Percentiles rank a stretch among this genome's conserved stretches.
These are phyloP conservation scores for Aurelia sp. DNA, from an alignment of 30 jellyfish, hydroid and myxozoan species.

Conservation along the genomic window DNA sequence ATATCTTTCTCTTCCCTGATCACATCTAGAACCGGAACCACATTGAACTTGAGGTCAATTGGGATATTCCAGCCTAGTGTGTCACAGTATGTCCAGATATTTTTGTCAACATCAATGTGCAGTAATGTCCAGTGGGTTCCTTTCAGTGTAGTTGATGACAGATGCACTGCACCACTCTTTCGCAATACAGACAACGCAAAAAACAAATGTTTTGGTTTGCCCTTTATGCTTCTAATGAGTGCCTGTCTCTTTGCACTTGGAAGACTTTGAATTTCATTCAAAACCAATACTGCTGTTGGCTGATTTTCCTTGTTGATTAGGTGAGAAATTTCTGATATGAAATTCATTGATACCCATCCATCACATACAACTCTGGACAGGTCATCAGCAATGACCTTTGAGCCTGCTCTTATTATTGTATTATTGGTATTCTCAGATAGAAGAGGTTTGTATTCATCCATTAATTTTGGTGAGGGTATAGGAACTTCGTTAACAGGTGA, in stretches of 20 bases:
- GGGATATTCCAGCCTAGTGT: constrained; percentile 16
- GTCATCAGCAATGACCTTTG: constrained; percentile 12
- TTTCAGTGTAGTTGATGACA: background rate
- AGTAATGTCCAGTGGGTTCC: constrained; percentile 12
- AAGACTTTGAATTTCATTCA: constrained; percentile 7
- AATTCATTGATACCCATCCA: constrained; percentile 10
- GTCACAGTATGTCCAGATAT: constrained; percentile 9
- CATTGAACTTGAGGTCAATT: background rate
- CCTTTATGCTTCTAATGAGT: background rate
- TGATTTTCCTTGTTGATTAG: constrained; percentile 6
- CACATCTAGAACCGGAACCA: background rate
- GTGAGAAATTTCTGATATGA: background rate
- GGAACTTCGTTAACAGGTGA: constrained; percentile 1
- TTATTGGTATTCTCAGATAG: constrained; percentile 2
- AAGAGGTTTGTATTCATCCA: background rate
- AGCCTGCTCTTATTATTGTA: constrained; percentile 1
- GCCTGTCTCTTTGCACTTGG: constrained; percentile 8
- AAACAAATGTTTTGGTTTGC: constrained; percentile 3
- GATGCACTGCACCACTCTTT: background rate
- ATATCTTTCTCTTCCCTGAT: constrained; percentile 6
- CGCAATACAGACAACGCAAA: constrained; percentile 1
- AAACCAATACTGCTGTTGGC: constrained; percentile 5
- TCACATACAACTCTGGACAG: constrained; percentile 1
- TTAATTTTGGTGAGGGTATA: background rate
- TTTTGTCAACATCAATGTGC: constrained; percentile 2